These are phyloP conservation scores for Octopus sinensis DNA, from an alignment of 1,140 invertebrate genomes.

Conservation along the genomic window DNA sequence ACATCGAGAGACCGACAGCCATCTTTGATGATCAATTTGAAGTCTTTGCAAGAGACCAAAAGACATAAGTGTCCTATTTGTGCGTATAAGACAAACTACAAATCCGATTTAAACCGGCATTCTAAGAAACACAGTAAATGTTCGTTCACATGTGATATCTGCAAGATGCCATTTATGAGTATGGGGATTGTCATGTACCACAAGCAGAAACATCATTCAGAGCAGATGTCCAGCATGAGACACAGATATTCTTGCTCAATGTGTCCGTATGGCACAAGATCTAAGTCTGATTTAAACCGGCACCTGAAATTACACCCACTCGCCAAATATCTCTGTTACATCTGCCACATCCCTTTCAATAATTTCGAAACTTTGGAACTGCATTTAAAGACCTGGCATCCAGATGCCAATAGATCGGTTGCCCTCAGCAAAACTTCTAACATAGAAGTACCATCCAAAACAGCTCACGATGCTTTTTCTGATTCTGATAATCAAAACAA, in stretches of 20 bases:
- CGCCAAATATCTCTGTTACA: constrained; percentile 1
- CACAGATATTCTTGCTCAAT: constrained; percentile 19
- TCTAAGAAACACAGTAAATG: constrained; percentile 30
- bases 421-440: not conserved
- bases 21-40: no score
- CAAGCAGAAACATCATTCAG: constrained; percentile 25
- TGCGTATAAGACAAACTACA: constrained; percentile 36
- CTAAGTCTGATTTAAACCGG: constrained; percentile 30
- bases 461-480: not conserved
- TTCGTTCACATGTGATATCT: constrained; percentile 30
- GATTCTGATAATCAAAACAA: not conserved
- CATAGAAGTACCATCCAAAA: not conserved
- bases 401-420: not conserved
- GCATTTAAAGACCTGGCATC: not conserved
- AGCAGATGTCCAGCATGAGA: not conserved
- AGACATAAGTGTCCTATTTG: constrained; percentile 37
- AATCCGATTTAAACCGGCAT: constrained; percentile 38
- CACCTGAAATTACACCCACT: constrained; percentile 9
- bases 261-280: constrained; percentile 24
- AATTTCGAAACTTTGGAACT: not conserved
- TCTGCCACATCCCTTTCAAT: not conserved
- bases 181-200: constrained; percentile 30
- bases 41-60: constrained; percentile 13
- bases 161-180: constrained; percentile 31
- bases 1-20: no score